Percentiles rank a stretch among this genome's conserved stretches.
These are phyloP conservation scores for Isaurus tuberculatus DNA, from an alignment of 92 coral and sea anemone species.

Conservation along the genomic window DNA sequence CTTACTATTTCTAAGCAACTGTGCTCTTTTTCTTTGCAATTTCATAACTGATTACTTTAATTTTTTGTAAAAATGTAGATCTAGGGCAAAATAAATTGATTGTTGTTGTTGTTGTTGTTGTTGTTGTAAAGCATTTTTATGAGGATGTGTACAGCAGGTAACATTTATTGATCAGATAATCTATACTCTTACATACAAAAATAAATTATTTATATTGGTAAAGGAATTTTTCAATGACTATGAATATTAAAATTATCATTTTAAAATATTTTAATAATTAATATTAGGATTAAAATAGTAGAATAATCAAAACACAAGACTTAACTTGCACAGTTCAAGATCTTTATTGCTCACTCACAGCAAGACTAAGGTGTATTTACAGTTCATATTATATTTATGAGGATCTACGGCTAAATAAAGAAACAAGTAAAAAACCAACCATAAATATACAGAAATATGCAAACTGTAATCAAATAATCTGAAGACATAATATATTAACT, in stretches of 20 bases:
- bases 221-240: constrained; percentile 11
- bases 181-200: constrained; percentile 18
- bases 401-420: constrained; percentile 2
- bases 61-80: background rate
- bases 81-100: no score
- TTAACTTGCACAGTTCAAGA: constrained; percentile 20
- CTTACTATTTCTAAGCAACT: no score
- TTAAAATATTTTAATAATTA: background rate
- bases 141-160: background rate
- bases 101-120: background rate
- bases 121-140: background rate
- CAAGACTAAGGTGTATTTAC: background rate
- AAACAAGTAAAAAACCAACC: background rate
- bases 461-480: constrained; percentile 1
- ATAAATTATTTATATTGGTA: constrained; percentile 9
- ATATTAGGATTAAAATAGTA: constrained; percentile 17
- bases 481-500: background rate
- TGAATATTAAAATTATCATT: background rate
- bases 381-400: constrained; percentile 1
- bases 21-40: no score
- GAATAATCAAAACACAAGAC: background rate
- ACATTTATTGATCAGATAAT: constrained; percentile 1
- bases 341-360: constrained; percentile 9
- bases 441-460: background rate
- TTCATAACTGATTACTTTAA: no score